phyloP scores from a whole-genome alignment of 2,113 vertebrate genomes.

The Anthoscopus minutus region DNA sequence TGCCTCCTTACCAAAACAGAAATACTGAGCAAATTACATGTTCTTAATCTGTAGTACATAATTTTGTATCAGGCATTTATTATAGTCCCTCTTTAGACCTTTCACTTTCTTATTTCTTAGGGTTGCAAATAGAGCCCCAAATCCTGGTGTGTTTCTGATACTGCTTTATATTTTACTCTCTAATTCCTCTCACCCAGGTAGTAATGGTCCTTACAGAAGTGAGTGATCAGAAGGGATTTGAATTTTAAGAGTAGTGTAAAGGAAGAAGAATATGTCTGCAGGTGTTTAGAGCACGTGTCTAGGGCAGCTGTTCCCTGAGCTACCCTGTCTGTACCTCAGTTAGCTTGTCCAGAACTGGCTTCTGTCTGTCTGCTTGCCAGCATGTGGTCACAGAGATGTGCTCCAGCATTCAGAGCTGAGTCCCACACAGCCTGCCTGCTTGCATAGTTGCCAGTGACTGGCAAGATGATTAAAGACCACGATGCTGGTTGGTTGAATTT shows the following conservation, averaged over 20 bases:
- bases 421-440: background rate
- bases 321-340: background rate
- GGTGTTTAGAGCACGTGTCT: background rate
- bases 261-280: background rate
- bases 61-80: background rate
- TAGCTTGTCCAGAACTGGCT: background rate
- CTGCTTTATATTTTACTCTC: background rate
- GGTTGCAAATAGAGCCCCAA: background rate
- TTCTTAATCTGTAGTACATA: background rate
- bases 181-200: background rate
- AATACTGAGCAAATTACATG: background rate
- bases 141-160: background rate
- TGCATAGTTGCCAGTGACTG: background rate
- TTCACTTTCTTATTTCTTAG: background rate
- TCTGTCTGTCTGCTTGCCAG: background rate
- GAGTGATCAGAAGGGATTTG: background rate
- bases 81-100: background rate
- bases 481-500: background rate
- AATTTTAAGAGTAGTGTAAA: background rate
- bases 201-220: background rate
- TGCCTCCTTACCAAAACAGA: background rate
- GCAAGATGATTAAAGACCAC: background rate
- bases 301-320: background rate
- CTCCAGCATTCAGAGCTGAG: rapidly evolving
- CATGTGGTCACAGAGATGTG: background rate